phyloP scores from a whole-genome alignment of 2,888 invertebrate genomes.

The Galeopsomyia nigrocyanea region DNA sequence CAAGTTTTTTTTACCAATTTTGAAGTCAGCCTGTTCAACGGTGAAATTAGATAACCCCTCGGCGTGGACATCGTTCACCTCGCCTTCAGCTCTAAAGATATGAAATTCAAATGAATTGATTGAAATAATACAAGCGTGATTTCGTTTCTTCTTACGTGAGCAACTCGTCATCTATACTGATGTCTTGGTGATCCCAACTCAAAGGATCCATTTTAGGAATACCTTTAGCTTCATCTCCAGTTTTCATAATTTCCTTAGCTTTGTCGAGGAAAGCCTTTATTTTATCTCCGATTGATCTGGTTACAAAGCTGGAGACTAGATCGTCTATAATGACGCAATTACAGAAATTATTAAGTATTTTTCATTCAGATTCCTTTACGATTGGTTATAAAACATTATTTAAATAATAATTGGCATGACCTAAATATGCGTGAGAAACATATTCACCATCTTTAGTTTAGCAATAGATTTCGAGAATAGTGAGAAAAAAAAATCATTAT shows the following conservation, averaged over 20 bases:
- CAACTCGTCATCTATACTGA: conserved; percentile 31
- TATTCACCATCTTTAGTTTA: no score
- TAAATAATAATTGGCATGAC: conserved; percentile 3
- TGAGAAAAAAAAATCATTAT: no score
- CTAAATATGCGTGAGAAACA: no score
- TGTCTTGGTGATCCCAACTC: neutral
- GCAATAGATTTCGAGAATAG: no score
- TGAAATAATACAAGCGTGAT: no score
- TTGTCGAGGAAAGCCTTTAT: conserved; percentile 47
- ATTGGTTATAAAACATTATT: neutral
- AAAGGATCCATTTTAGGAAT: conserved; percentile 59
- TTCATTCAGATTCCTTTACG: neutral
- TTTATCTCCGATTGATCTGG: conserved; percentile 9
- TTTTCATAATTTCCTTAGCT: conserved; percentile 43
- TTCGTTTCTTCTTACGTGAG: conserved; percentile 2
- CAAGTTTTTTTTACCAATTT: conserved; percentile 35
- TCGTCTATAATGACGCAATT: neutral
- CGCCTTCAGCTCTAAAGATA: conserved; percentile 6
- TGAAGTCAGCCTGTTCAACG: conserved; percentile 44
- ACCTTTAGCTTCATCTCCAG: conserved; percentile 50
- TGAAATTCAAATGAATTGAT: neutral
- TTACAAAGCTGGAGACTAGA: neutral
- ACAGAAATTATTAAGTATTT: conserved; percentile 1
- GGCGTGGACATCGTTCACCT: conserved; percentile 20
- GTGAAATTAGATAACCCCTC: conserved; percentile 42